Percentiles rank a stretch among this genome's conserved stretches.
Conservation (phyloP, 2,113 vertebrate genomes). For the Platanista minor region DNA sequence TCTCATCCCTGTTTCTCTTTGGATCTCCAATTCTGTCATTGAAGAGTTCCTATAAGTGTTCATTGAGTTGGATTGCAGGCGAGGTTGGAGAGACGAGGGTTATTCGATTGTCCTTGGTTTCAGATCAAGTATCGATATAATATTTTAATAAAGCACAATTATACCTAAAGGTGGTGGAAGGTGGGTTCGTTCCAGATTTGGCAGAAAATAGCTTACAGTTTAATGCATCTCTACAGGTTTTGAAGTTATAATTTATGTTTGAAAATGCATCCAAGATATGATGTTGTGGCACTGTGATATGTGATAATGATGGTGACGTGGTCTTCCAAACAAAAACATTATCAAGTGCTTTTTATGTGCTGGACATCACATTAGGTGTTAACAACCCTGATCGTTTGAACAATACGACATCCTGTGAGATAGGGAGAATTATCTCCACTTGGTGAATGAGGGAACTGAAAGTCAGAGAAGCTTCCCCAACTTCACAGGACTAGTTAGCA, state of each 20-base stretch:
- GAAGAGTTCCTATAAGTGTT: not conserved
- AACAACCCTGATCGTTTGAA: not conserved
- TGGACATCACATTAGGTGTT: not conserved
- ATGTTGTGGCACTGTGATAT: not conserved
- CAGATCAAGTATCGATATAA: not conserved
- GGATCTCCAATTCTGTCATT: not conserved
- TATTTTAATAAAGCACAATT: conserved; percentile 27
- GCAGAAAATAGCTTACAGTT: not conserved
- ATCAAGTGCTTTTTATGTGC: not conserved
- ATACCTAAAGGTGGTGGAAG: not conserved
- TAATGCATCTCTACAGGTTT: not conserved
- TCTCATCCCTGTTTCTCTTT: not conserved
- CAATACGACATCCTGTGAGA: not conserved
- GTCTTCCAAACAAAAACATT: not conserved
- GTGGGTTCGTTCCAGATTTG: not conserved
- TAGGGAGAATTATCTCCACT: not conserved
- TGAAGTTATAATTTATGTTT: not conserved
- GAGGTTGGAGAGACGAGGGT: not conserved
- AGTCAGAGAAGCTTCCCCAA: not conserved
- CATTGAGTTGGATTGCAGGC: not conserved
- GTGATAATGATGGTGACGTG: no score
- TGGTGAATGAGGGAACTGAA: not conserved
- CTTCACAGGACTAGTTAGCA: not conserved
- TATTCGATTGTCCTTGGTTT: conserved; percentile 1
- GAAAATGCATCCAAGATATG: not conserved